Base-by-base conservation (phyloP, 2,888 invertebrate genomes). In the Drosophila birchii region DNA sequence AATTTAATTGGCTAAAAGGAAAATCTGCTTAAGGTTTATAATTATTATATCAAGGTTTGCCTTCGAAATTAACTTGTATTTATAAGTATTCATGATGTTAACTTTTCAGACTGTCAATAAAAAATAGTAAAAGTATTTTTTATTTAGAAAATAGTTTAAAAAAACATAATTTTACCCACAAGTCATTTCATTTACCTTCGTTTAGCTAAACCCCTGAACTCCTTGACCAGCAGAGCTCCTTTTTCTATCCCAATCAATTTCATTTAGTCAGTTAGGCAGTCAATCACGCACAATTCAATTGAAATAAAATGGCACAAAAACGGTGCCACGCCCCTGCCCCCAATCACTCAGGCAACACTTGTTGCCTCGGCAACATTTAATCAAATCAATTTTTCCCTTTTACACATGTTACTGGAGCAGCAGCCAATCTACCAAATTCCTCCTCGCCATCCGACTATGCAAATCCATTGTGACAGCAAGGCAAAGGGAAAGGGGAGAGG, bases 391-490 rank as follows among this genome's bases (percentile, higher is more conserved):
- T 81, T 71, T 71, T 66, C 68, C 36, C 67, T 54, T 75, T 78
- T 80, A 86, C 84, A 82, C 81, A 81, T 81, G 79, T 73, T 81
- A 53, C 71, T 75, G 47, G n/a, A 29, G 47, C 34, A 23, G 51
- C 34, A 34, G 61, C 57, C 61, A 73, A 56, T 38, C 36, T 58
- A 12, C 38, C 9, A 12, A 41, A 49, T 54, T 56, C 16, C 29
- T 18, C 7, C 26, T 47, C 49, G 39, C 26, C 64, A 16, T 63
- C 41, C 49, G 38, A 11, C 83, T 54, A 82, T 86, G 87, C 73
- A 82, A 86, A 86, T 81, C 70, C 79, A 78, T 87, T 86, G 78
- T 83, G 87, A 75, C 84, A 78, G 63, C 56, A 53, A 43, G 26
- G 45, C 20, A 51, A 39, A 41, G 49, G 66, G 63, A n/a, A n/a